These are phyloP conservation scores for Rana temporaria DNA, from an alignment of 2,113 vertebrate species.

Conservation along the genomic window DNA sequence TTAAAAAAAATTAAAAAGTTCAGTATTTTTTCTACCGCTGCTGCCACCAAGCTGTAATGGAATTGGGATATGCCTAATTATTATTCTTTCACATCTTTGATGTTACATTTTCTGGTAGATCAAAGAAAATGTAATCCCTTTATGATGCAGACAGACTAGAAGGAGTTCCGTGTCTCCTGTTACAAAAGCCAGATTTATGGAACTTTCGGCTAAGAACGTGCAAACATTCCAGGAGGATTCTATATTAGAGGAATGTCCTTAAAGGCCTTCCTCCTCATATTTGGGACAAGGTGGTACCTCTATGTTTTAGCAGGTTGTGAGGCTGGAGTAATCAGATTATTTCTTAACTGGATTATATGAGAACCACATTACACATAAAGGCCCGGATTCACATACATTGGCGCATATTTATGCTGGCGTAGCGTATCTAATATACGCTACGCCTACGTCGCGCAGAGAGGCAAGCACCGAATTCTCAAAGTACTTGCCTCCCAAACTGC, in stretches of 20 bases:
- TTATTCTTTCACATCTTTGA: conserved; percentile 50
- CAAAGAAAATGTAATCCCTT: conserved; percentile 50
- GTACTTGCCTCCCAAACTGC: too few species aligned
- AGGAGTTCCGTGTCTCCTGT: conserved; percentile 27
- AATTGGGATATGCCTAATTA: conserved; percentile 39
- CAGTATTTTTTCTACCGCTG: conserved; percentile 23
- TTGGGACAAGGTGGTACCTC: neutral
- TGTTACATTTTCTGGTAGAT: conserved; percentile 47
- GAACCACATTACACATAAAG: too few species aligned
- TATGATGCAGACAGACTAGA: conserved; percentile 37
- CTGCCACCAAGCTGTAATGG: conserved; percentile 33
- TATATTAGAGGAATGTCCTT: neutral
- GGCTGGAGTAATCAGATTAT: neutral
- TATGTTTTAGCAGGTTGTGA: neutral
- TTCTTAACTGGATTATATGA: neutral
- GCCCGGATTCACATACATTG: too few species aligned
- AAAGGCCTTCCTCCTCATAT: neutral
- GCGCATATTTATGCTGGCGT: too few species aligned
- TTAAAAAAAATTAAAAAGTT: conserved; percentile 14
- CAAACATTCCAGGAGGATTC: neutral
- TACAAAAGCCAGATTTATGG: conserved; percentile 20
- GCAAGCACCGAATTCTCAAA: too few species aligned
- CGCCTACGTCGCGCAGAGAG: too few species aligned
- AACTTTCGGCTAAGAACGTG: conserved; percentile 9
- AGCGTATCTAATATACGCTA: too few species aligned